Conservation (phyloP, 1,140 invertebrate species). For the Trissolcus basalis region DNA sequence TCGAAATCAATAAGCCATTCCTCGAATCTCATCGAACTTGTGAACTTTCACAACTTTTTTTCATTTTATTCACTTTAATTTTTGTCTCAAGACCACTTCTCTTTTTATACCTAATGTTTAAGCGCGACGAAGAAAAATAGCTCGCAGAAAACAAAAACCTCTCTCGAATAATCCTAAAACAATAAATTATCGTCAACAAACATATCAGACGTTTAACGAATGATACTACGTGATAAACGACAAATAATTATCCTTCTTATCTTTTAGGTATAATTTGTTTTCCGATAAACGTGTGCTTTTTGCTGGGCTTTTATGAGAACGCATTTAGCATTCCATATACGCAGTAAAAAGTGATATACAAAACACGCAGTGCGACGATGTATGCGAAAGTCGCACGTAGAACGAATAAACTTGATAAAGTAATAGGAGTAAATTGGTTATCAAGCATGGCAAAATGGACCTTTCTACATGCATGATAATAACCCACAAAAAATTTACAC, state of each 20-base stretch:
- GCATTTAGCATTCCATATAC: constrained; percentile 43
- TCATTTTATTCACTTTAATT: no score
- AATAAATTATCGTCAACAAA: constrained; percentile 22
- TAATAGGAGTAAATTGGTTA: constrained; percentile 50
- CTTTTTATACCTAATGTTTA: no score
- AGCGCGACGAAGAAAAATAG: neutral
- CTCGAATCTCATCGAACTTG: no score
- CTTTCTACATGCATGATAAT: constrained; percentile 30
- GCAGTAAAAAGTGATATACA: constrained; percentile 41
- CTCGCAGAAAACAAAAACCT: neutral
- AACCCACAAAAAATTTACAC: constrained; percentile 21
- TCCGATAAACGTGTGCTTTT: constrained; percentile 42
- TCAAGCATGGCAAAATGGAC: constrained; percentile 32
- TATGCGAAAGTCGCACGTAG: constrained; percentile 33
- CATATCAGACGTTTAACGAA: constrained; percentile 27
- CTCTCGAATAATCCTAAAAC: neutral
- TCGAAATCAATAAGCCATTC: no score
- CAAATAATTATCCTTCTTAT: constrained; percentile 35
- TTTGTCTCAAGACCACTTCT: no score
- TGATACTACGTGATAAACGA: constrained; percentile 28
- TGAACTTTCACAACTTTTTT: no score
- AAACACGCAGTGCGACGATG: constrained; percentile 28
- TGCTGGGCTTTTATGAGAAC: constrained; percentile 19
- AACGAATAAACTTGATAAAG: constrained; percentile 47
- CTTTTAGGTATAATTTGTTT: constrained; percentile 28